phyloP scores from a whole-genome alignment of 2,797 vertebrate genomes.

The Spea hammondii region DNA sequence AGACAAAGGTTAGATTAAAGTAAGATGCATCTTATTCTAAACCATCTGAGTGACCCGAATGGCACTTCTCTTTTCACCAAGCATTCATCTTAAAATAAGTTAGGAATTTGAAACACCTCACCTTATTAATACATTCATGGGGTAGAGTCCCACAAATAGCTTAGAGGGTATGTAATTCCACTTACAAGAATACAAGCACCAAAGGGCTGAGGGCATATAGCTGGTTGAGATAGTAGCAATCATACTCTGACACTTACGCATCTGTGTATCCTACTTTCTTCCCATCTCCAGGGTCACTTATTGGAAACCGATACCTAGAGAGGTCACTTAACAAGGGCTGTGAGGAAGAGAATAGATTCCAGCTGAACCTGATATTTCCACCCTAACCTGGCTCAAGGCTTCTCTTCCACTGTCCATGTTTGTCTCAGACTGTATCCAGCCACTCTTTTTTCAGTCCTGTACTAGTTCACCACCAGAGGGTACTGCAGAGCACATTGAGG shows the following conservation, averaged over 20 bases:
- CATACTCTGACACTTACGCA: not conserved
- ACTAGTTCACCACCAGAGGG: slow-evolving; percentile 21
- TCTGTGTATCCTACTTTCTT: not conserved
- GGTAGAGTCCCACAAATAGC: too few relatives aligned
- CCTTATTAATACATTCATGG: too few relatives aligned
- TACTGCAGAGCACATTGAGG: not conserved
- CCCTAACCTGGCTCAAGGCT: not conserved
- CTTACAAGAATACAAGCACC: too few relatives aligned
- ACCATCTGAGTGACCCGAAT: not conserved
- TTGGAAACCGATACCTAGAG: not conserved
- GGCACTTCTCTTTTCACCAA: not conserved
- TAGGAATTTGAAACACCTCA: too few relatives aligned
- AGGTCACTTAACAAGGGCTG: not conserved
- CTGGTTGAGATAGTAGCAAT: too few relatives aligned
- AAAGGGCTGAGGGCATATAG: too few relatives aligned
- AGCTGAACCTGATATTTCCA: not conserved
- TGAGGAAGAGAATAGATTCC: not conserved
- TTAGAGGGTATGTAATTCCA: too few relatives aligned
- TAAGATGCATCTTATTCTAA: not conserved
- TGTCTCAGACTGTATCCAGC: not conserved
- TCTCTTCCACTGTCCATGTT: not conserved
- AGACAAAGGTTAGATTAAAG: not conserved
- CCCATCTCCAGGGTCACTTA: not conserved
- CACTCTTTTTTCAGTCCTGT: slow-evolving; percentile 4
- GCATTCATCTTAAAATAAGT: too few relatives aligned